A percentile compares a stretch with the other conserved stretches of the same genome.
Evolutionary conservation across 2,797 vertebrate species (phyloP).

Genomic region (Enteromius paludinosus): DNA sequence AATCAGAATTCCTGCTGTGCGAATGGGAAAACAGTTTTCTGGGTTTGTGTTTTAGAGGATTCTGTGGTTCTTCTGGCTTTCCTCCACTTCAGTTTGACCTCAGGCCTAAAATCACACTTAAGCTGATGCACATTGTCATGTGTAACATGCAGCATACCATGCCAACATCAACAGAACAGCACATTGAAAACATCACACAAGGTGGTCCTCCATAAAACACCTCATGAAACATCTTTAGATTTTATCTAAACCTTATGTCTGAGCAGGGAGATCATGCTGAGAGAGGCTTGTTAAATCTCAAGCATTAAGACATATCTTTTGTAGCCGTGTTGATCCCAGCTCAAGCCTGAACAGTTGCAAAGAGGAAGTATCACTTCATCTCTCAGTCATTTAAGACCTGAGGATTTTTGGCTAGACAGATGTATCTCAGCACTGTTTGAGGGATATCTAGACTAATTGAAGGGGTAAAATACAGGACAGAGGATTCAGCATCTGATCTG

Average conservation of each 20-base stretch:
- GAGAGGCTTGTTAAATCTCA: conserved; percentile 47
- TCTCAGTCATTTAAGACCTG: conserved; percentile 43
- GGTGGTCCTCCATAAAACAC: conserved; percentile 55
- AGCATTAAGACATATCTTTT: conserved; percentile 55
- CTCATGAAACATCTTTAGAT: conserved; percentile 53
- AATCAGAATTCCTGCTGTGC: conserved; percentile 18
- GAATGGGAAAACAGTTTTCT: conserved; percentile 17
- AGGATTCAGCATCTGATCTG: conserved; percentile 2
- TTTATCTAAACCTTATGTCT: conserved; percentile 54
- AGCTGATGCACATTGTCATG: conserved; percentile 37
- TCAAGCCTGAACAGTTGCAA: conserved; percentile 28
- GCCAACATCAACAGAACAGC: conserved; percentile 38
- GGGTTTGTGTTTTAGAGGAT: not conserved
- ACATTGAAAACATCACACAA: conserved; percentile 9
- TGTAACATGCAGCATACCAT: not conserved
- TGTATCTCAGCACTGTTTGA: not conserved
- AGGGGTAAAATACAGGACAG: conserved; percentile 18
- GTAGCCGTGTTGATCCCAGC: conserved; percentile 45
- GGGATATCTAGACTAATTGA: conserved; percentile 17
- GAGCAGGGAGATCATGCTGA: conserved; percentile 39
- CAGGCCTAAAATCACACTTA: conserved; percentile 45
- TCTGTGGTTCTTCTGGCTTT: conserved; percentile 15
- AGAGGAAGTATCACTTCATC: conserved; percentile 49
- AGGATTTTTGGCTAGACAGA: conserved; percentile 35
- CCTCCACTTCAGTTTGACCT: conserved; percentile 19